Percentiles rank a stretch among this genome's conserved stretches.
Evolutionary conservation across 2,888 invertebrate genomes (phyloP).

Genomic region (Dicranocentrus wangi): DNA sequence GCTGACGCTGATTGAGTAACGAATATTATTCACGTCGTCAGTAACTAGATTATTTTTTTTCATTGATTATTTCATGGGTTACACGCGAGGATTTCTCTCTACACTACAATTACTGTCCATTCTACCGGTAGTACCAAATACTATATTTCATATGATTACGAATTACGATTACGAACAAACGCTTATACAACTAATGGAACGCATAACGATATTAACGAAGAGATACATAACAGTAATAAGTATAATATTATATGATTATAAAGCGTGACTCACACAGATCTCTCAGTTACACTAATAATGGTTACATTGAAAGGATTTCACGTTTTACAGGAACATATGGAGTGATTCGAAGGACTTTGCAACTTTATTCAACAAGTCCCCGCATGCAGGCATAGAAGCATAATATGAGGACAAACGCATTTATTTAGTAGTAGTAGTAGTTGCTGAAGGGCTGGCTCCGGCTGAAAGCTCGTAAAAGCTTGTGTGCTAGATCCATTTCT

Average conservation of each 20-base stretch:
- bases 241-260: constrained; percentile 11
- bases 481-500: background rate
- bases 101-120: constrained; percentile 39
- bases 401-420: too few relatives aligned
- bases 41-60: constrained; percentile 55
- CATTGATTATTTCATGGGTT: constrained; percentile 52
- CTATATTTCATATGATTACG: background rate
- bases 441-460: background rate
- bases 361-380: background rate
- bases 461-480: constrained; percentile 14
- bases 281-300: constrained; percentile 53
- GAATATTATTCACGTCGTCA: constrained; percentile 19
- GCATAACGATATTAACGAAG: constrained; percentile 19
- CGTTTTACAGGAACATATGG: constrained; percentile 52
- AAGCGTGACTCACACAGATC: constrained; percentile 63
- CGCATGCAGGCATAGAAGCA: background rate
- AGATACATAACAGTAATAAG: constrained; percentile 2
- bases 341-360: constrained; percentile 14
- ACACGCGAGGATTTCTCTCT: constrained; percentile 19
- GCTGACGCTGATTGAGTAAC: background rate
- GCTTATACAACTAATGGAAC: constrained; percentile 46
- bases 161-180: constrained; percentile 4
- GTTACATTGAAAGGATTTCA: constrained; percentile 25
- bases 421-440: too few relatives aligned
- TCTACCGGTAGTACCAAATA: constrained; percentile 27